Evolutionary conservation across 2,113 vertebrate species (phyloP), one percentile per base, ranked within the genome.

Genomic region (Solea senegalensis): DNA sequence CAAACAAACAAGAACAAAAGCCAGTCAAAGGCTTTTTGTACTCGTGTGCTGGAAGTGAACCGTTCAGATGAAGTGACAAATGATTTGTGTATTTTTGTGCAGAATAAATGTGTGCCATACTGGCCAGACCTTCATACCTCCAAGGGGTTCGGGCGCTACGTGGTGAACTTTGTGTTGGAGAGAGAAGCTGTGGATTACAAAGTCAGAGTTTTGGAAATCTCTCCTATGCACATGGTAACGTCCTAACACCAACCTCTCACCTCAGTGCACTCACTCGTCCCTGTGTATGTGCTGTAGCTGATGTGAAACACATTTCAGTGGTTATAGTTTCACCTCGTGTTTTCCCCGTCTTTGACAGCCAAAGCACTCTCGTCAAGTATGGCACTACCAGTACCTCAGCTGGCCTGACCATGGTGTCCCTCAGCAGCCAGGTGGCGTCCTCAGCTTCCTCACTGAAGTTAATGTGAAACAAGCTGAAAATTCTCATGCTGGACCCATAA

Each of bases 381-480:
- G 95, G 94, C 97, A 99, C 68, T 99, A 95, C 89, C 98, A 99
- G 86, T 99, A 97, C 92, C 75, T 97, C 86, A 97, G 95, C 92
- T 99, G 98, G 97, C 98, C 98, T 0, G 98, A 99, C 82, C 98
- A 99, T 0, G 98, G 98, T 0, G 98, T 99, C 0, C 97, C 98
- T 28, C 91, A 93, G 0, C 94, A 98, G 67, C 96, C 97, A 0
- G 96, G 97, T 2, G 97, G 94, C 5, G 94, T 99, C 65, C 95
- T 99, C 70, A 96, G 95, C 89, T 99, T 99, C 88, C 94, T 99
- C 0, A 92, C 89, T 15, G 94, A 99, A 91, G 95, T 99, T 71
- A 98, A 98, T 83, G 15, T 58, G 64, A 95, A 93, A 69, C 97
- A 98, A 76, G 91, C 88, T 4, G 94, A 93, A 15, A 89, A 93